Base-by-base conservation (phyloP, 2,113 vertebrate species). In the Geococcyx californianus region DNA sequence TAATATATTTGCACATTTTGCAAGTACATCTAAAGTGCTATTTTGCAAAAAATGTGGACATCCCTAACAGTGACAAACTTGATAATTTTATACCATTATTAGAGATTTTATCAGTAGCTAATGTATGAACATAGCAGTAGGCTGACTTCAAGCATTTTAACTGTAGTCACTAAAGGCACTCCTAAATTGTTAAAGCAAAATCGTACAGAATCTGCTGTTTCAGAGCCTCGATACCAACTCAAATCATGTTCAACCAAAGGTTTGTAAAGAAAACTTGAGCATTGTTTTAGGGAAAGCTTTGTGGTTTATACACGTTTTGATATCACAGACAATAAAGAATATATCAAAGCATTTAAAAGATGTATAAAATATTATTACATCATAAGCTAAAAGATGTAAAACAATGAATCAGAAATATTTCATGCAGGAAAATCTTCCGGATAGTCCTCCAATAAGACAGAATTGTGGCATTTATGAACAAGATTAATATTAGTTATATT, bases 191-290 rank as follows among this genome's bases (percentile, higher is more conserved):
- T 34, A 59, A 56, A 83, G 70, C 6, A 42, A 72, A 72, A 25
- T 44, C 4, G 16, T 28, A 29, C 1, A 73, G 25, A 49, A 51
- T 3, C 60, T 78, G 10, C 2, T 55, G 13, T 28, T 76, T 52
- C 3, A 1, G n/a, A 49, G 4, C 23, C 24, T 29, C 4, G 0
- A 40, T 60, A 75, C 31, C 10, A 68, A 25, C 3, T 47, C 14
- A 74, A 33, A 64, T 60, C 7, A 13, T 7, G 21, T 78, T 91
- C 29, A 84, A 33, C 1, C 9, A 13, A 75, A 84, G 17, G 11
- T 58, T 34, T 78, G 4, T 69, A 62, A 76, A 67, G 17, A 62
- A 10, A 84, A 55, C 1, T n/a, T 88, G 29, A 36, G 10, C 40
- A 20, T 8, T 31, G 11, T 1, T 83, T 79, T 52, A 16, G 17